phyloP scores from a whole-genome alignment of 2,888 invertebrate species.

The Zygaena filipendulae region DNA sequence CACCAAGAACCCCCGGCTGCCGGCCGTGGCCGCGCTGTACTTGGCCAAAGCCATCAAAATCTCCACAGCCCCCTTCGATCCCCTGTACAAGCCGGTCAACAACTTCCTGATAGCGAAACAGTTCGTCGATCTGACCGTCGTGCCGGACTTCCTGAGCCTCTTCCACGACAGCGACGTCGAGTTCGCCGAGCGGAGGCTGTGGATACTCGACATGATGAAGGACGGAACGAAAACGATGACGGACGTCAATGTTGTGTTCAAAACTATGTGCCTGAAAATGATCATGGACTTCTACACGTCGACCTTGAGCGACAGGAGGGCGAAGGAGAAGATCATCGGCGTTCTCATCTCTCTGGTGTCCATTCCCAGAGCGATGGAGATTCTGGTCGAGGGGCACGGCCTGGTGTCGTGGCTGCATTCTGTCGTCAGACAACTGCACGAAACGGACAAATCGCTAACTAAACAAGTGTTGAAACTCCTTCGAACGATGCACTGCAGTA shows the following conservation, averaged over 20 bases:
- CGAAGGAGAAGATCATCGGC: conserved; percentile 74
- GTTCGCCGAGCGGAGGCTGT: conserved; percentile 74
- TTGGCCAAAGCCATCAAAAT: conserved; percentile 77
- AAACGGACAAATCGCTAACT: conserved; percentile 30
- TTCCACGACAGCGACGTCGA: conserved; percentile 83
- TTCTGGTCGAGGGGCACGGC: conserved; percentile 75
- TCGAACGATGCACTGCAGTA: conserved; percentile 35
- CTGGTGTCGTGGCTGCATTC: conserved; percentile 76
- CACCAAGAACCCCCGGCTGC: conserved; percentile 54
- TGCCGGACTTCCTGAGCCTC: conserved; percentile 90
- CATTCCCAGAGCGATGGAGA: conserved; percentile 72
- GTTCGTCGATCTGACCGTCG: conserved; percentile 76
- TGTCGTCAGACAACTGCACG: conserved; percentile 28
- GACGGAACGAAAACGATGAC: conserved; percentile 80
- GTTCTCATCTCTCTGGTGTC: conserved; percentile 71
- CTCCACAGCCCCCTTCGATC: conserved; percentile 78
- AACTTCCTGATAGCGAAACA: conserved; percentile 83
- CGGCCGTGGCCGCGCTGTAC: conserved; percentile 74
- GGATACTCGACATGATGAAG: conserved; percentile 80
- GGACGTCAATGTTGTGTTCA: conserved; percentile 80
- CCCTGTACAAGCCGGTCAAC: conserved; percentile 82
- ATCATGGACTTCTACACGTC: conserved; percentile 77
- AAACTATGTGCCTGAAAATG: conserved; percentile 80
- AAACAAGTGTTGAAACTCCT: conserved; percentile 30
- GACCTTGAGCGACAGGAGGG: conserved; percentile 69